phyloP scores from a whole-genome alignment of 2,113 vertebrate genomes.

The Aldabrachelys gigantea region DNA sequence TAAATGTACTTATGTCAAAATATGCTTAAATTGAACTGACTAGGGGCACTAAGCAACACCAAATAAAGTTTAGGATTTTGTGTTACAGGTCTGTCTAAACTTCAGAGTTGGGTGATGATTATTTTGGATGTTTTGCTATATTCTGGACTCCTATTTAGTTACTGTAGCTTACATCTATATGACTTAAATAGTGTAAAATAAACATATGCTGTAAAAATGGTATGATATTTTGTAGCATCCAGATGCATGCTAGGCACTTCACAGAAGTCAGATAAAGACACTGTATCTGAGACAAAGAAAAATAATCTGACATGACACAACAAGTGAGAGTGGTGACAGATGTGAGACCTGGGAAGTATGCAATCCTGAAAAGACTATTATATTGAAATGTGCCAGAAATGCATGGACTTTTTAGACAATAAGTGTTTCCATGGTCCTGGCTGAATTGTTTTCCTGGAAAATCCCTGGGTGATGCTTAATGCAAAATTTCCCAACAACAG shows the following conservation, averaged over 20 bases:
- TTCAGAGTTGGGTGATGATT: not conserved
- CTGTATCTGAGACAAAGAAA: not conserved
- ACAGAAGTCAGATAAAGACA: not conserved
- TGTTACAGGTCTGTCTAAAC: not conserved
- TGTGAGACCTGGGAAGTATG: not conserved
- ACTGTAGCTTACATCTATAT: not conserved
- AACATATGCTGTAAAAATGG: not conserved
- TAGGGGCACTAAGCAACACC: not conserved
- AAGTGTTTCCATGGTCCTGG: not conserved
- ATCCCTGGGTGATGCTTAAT: not conserved
- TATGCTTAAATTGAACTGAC: not conserved
- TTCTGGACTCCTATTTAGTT: not conserved
- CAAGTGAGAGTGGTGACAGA: not conserved
- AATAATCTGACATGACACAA: not conserved
- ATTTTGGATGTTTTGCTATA: not conserved
- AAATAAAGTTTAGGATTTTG: not conserved
- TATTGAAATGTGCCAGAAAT: not conserved
- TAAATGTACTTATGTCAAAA: not conserved
- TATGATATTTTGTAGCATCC: not conserved
- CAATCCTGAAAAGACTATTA: not conserved
- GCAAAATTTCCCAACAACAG: not conserved
- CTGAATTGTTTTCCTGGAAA: not conserved
- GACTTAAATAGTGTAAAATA: not conserved
- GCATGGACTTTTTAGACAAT: not conserved
- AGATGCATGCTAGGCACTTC: not conserved